These are phyloP conservation scores for Philereme vetulata DNA, from an alignment of 2,888 invertebrate genomes.

Conservation along the genomic window DNA sequence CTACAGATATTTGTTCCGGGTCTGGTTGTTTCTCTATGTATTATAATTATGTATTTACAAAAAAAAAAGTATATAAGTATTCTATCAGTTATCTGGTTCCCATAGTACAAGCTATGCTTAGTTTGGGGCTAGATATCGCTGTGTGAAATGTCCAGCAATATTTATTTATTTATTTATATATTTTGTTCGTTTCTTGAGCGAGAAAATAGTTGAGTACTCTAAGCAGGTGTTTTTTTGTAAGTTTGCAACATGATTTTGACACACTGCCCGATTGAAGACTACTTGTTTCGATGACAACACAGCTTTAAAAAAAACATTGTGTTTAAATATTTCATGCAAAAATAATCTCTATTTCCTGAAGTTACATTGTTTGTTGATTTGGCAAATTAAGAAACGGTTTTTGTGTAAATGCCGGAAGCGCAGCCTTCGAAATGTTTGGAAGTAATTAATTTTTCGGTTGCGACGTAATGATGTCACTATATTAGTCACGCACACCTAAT, in stretches of 20 bases:
- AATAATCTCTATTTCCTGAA: slow-evolving; percentile 22
- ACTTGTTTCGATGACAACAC: slow-evolving; percentile 5
- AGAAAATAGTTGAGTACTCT: too few species aligned
- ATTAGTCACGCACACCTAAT: slow-evolving; percentile 7
- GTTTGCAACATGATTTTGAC: not conserved
- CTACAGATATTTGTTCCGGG: too few species aligned
- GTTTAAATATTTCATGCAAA: slow-evolving; percentile 9
- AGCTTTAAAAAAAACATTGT: slow-evolving; percentile 12
- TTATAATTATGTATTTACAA: too few species aligned
- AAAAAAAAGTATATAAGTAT: too few species aligned
- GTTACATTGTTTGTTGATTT: slow-evolving; percentile 30
- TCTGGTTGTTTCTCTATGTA: too few species aligned
- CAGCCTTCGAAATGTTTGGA: slow-evolving; percentile 27
- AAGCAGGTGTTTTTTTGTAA: not conserved
- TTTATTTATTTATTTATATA: too few species aligned
- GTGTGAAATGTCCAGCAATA: too few species aligned
- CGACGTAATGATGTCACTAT: slow-evolving; percentile 17
- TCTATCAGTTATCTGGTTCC: too few species aligned
- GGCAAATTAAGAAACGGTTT: slow-evolving; percentile 24
- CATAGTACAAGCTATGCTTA: too few species aligned
- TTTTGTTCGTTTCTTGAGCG: too few species aligned
- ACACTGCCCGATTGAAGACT: not conserved
- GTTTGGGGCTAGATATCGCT: too few species aligned
- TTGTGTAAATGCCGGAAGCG: slow-evolving; percentile 34
- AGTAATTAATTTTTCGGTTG: slow-evolving; percentile 22